Evolutionary conservation across 2,888 invertebrate genomes (phyloP), one percentile per base, ranked within the genome.

Genomic region (Tachina grossa): DNA sequence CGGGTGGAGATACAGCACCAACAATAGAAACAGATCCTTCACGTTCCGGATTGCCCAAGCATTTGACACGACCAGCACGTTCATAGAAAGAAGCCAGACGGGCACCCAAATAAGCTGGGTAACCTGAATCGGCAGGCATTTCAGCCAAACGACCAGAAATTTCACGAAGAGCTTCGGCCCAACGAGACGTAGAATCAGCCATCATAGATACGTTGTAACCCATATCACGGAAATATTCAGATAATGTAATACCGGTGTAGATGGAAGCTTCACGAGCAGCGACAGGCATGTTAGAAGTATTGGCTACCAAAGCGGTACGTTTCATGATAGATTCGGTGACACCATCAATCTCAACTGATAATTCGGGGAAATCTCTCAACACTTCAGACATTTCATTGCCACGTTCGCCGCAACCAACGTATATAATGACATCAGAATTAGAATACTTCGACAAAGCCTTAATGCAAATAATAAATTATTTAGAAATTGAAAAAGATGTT

Each of bases 361-460:
- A 94, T 94, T 99, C 98, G 83, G 99, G 99, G 95, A 99, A 99
- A 94, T 99, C 99, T 88, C 98, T 95, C 93, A 99, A 94, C 95
- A 98, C 97, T 94, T 99, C 99, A 90, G 99, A 98, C 99, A 99
- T 99, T 95, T 99, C 99, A 94, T 99, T 99, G 94, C 97, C 99
- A 94, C 99, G 96, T 94, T 99, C 99, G 82, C 99, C 99, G 93
- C 99, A 99, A 84, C 99, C 99, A 87, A 99, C 99, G 94, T 99
- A 99, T 90, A 99, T 94, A 93, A 99, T 99, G 91, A 99, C 98
- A 93, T 99, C 99, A 77, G 98, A 99, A 95, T 99, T 99, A 92
- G 99, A 99, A 94, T 98, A 99, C 93, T 99, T 99, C 90, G 99
- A 99, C 85, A 99, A 94, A 2, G 99, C 98, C 94, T 99, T 13